These are phyloP conservation scores for Conger conger DNA, from an alignment of 2,113 vertebrate genomes.

Conservation along the genomic window DNA sequence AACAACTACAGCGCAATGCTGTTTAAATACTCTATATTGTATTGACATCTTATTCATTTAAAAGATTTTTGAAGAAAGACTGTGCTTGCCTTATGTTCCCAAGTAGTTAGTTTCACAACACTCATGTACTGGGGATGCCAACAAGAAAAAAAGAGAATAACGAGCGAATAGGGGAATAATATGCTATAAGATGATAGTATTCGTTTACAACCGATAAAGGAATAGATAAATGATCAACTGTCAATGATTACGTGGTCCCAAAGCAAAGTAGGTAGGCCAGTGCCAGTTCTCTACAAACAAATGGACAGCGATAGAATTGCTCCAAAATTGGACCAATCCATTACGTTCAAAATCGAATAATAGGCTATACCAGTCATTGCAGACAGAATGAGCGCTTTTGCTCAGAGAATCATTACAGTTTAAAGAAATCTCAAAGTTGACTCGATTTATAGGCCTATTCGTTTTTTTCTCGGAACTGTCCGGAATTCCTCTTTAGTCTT, in stretches of 20 bases:
- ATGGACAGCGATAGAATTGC: background rate
- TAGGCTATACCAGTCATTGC: too few species aligned
- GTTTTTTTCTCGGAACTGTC: background rate
- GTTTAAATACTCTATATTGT: too few species aligned
- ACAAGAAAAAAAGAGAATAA: background rate
- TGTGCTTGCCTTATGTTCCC: background rate
- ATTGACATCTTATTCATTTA: background rate
- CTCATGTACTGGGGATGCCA: background rate
- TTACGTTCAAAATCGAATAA: background rate
- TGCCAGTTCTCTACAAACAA: background rate
- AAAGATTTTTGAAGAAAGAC: background rate
- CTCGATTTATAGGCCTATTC: too few species aligned
- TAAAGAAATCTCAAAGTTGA: background rate
- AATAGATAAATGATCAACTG: background rate
- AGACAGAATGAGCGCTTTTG: too few species aligned
- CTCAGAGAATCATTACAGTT: too few species aligned
- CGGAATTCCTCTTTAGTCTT: background rate
- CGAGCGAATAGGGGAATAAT: background rate
- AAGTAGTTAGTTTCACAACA: background rate
- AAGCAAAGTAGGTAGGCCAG: background rate
- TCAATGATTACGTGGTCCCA: background rate
- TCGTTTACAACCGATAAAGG: background rate
- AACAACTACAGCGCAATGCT: too few species aligned
- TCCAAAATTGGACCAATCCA: background rate
- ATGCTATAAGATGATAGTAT: background rate